These are phyloP conservation scores for Molossus molossus DNA, from an alignment of 2,797 vertebrate species.

Conservation along the genomic window DNA sequence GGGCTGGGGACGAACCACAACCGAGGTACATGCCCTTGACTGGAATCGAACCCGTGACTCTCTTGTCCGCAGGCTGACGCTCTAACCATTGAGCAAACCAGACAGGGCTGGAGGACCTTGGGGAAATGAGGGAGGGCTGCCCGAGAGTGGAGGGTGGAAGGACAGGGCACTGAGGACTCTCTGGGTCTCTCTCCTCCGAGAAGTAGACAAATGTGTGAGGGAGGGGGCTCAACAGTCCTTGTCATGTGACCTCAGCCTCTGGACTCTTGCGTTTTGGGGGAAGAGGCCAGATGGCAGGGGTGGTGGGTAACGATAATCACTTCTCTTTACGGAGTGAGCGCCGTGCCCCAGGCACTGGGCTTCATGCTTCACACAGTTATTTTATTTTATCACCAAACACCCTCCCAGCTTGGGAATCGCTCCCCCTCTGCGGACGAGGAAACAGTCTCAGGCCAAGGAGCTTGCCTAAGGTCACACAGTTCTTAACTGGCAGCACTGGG, in stretches of 20 bases:
- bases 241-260: not conserved
- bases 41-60: too few species aligned
- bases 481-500: conserved; percentile 14
- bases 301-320: not conserved
- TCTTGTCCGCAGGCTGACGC: too few species aligned
- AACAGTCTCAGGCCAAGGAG: not conserved
- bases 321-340: not conserved
- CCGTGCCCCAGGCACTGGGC: not conserved
- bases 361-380: not conserved
- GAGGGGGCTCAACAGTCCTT: not conserved
- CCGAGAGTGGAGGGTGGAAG: not conserved
- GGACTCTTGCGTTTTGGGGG: not conserved
- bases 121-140: not conserved
- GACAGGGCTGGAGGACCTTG: not conserved
- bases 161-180: not conserved
- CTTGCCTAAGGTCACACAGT: not conserved
- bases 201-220: not conserved
- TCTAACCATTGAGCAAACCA: too few species aligned
- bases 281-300: not conserved
- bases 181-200: not conserved
- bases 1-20: too few species aligned
- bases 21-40: too few species aligned
- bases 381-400: not conserved
- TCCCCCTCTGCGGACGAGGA: not conserved
- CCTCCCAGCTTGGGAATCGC: not conserved